phyloP scores from a whole-genome alignment of 2,888 invertebrate species.

The Acrocera orbiculus region DNA sequence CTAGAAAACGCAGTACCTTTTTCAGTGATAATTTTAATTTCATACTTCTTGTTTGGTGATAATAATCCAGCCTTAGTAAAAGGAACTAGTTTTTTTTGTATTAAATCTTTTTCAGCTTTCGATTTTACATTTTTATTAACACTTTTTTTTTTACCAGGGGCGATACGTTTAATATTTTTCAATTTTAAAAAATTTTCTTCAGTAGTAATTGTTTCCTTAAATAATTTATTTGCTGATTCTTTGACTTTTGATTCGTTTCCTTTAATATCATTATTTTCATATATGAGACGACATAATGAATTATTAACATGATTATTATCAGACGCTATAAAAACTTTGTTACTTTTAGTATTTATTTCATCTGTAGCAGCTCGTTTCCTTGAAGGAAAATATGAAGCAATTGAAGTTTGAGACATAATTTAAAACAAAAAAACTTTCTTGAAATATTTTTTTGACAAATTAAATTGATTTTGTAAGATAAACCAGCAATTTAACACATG shows the following conservation, averaged over 20 bases:
- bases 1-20: constrained; percentile 14
- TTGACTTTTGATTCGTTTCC: no score
- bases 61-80: constrained; percentile 28
- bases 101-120: no score
- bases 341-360: constrained; percentile 39
- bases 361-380: constrained; percentile 58
- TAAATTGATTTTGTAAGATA: not conserved
- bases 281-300: no score
- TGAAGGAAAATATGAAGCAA: constrained; percentile 56
- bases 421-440: constrained; percentile 3
- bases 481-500: not conserved
- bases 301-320: not conserved
- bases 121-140: no score
- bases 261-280: no score
- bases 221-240: no score
- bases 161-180: no score
- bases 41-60: constrained; percentile 28
- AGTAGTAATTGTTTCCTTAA: no score
- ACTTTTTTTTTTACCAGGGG: no score
- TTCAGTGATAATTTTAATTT: constrained; percentile 14
- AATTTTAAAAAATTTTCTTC: no score
- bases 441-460: not conserved
- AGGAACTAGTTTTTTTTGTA: constrained; percentile 23
- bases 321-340: constrained; percentile 29
- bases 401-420: constrained; percentile 57